Evolutionary conservation across 2,113 vertebrate species (phyloP), one percentile per base, ranked within the genome.

Genomic region (Bambusicola thoracicus): DNA sequence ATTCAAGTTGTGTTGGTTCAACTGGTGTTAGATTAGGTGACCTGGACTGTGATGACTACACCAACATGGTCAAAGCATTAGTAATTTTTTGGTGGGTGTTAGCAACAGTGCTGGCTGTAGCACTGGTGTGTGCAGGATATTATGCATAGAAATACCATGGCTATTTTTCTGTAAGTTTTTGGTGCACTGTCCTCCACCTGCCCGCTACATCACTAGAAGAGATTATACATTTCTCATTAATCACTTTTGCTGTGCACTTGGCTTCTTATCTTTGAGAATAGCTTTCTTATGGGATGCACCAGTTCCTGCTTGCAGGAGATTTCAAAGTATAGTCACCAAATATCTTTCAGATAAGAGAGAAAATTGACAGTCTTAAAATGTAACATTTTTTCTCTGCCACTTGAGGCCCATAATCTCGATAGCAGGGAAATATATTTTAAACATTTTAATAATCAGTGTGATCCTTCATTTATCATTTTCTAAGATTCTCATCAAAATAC

Each of bases 261-360:
- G 56, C 56, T 85, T 84, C 87, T 96, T 96, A 96, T 97, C 87
- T 88, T 41, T n/a, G 65, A 81, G 61, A 95, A 92, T 12, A 69
- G 48, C 51, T 85, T 97, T 96, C 78, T 93, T 81, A 59, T 38
- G 91, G 83, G 44, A 75, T 79, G 51, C 55, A 78, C 34, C 34
- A 67, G 17, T 32, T 91, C 36, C 84, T 48, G 59, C 27, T 72
- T 95, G 70, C 80, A 85, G 70, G 76, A 95, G 34, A 93, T 93
- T 95, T 93, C 87, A 76, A 90, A 95, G 58, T 59, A 61, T 78
- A n/a, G 75, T 91, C 85, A 76, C 70, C 44, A 87, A 94, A 46
- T 84, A 92, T 81, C 68, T 92, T 85, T 73, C 56, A 90, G 73
- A 83, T 92, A 87, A 91, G 65, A 85, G 67, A 61, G 46, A 77